These are phyloP conservation scores for Antechinus flavipes DNA, from an alignment of 2,113 vertebrate species.

Conservation along the genomic window DNA sequence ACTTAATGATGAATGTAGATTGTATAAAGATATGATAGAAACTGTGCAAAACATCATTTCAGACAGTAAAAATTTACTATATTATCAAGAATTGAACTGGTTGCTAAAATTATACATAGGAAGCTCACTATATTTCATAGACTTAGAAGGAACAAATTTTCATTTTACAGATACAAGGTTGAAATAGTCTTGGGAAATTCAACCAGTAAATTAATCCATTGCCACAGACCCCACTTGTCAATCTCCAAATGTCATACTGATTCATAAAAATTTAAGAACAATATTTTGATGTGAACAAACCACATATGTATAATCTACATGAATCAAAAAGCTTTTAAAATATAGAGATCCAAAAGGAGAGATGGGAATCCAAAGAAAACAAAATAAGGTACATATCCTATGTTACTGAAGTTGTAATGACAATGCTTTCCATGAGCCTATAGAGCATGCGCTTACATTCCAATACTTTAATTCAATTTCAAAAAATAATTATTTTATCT, in stretches of 20 bases:
- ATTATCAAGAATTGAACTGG: neutral
- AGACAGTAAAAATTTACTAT: neutral
- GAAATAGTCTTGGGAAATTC: neutral
- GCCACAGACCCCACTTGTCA: neutral
- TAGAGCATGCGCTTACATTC: neutral
- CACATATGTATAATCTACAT: neutral
- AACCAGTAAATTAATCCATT: neutral
- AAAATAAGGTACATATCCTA: neutral
- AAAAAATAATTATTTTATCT: neutral
- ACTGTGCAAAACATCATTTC: neutral
- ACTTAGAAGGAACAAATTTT: neutral
- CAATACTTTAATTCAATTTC: neutral
- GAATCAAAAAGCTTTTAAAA: neutral
- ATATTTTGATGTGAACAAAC: neutral
- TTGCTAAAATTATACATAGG: neutral
- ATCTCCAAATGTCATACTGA: neutral
- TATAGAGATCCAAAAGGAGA: neutral
- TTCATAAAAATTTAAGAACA: no score
- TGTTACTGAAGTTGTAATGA: neutral
- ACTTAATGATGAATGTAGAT: neutral
- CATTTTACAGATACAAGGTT: neutral
- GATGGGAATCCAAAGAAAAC: neutral
- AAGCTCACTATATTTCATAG: neutral
- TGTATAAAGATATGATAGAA: neutral
- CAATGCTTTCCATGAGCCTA: neutral